phyloP scores from a whole-genome alignment of 2,113 vertebrate genomes.

The Acinonyx jubatus region DNA sequence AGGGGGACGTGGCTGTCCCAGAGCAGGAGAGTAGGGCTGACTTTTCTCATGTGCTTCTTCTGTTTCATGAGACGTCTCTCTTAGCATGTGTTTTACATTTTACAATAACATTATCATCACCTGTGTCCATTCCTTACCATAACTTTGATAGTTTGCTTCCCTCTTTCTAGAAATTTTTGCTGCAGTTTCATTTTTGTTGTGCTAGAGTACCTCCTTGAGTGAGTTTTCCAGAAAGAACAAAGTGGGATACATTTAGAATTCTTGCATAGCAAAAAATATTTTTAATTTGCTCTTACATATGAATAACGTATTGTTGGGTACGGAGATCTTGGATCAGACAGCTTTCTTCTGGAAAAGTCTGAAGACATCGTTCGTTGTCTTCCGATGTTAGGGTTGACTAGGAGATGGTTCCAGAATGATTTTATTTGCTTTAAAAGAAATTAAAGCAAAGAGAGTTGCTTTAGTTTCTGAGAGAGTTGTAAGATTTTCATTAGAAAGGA shows the following conservation, averaged over 20 bases:
- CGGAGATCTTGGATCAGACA: not conserved
- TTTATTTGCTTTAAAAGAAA: not conserved
- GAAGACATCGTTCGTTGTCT: not conserved
- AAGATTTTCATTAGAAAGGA: constrained; percentile 17
- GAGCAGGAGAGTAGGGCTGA: not conserved
- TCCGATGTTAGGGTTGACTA: not conserved
- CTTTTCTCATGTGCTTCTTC: not conserved
- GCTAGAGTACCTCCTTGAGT: not conserved
- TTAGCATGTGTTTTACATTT: not conserved
- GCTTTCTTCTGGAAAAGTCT: constrained; percentile 17
- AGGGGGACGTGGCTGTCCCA: not conserved
- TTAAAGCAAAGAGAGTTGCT: not conserved
- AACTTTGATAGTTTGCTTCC: not conserved
- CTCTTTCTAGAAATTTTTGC: not conserved
- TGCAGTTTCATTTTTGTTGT: constrained; percentile 11
- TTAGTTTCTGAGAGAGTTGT: not conserved
- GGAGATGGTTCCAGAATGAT: not conserved
- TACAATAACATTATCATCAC: not conserved
- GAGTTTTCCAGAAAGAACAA: constrained; percentile 24
- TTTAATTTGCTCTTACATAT: not conserved
- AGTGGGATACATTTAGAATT: not conserved
- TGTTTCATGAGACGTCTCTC: not conserved
- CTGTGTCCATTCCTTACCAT: not conserved
- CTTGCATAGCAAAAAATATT: not conserved
- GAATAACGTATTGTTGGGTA: not conserved